Conservation (phyloP, 2,797 vertebrate species). For the Martes flavigula region DNA sequence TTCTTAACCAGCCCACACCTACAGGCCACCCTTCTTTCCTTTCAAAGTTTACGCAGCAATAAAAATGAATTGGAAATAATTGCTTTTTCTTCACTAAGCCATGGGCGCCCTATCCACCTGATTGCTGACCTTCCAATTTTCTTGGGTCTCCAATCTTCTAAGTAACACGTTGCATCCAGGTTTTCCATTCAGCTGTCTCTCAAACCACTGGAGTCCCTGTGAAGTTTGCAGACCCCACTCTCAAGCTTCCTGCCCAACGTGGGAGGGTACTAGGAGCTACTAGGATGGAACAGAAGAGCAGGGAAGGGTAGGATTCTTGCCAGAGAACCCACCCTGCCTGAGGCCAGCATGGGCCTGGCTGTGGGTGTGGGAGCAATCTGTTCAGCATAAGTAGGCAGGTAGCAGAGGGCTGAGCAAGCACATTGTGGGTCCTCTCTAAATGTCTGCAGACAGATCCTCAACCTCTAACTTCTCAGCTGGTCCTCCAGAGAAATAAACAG, state of each 20-base stretch:
- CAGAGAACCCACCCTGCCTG: not conserved
- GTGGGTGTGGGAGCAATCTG: not conserved
- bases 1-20: not conserved
- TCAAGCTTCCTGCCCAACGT: not conserved
- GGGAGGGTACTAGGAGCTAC: not conserved
- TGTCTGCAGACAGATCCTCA: not conserved
- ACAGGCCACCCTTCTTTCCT: not conserved
- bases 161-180: not conserved
- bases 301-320: not conserved
- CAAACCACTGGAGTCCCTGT: not conserved
- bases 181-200: not conserved
- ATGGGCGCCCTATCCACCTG: not conserved
- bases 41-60: slow-evolving; percentile 29
- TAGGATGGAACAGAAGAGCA: not conserved
- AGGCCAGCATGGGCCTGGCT: not conserved
- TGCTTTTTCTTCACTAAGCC: not conserved
- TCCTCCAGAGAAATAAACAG: not conserved
- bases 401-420: not conserved
- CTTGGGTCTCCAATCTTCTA: not conserved
- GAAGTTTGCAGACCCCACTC: not conserved
- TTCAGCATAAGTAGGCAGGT: not conserved
- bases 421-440: not conserved
- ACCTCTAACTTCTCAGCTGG: not conserved
- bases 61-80: not conserved
- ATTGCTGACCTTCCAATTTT: not conserved